A percentile compares a stretch with the other conserved stretches of the same genome.
Evolutionary conservation across 2,113 vertebrate genomes (phyloP).

Genomic region (Psilopogon haemacephalus): DNA sequence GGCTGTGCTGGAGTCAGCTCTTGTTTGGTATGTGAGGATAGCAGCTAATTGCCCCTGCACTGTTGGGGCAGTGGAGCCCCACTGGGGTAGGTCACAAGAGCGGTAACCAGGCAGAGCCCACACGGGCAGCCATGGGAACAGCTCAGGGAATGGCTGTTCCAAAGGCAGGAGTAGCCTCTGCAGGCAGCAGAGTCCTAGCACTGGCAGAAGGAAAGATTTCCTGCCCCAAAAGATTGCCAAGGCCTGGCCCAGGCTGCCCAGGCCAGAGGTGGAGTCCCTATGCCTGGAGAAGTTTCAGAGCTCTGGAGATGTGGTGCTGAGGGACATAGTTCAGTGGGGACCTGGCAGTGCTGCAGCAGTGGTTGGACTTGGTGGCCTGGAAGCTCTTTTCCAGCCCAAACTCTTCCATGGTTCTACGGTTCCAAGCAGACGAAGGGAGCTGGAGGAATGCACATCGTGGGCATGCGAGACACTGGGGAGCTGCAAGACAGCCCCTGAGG

Average conservation of each 20-base stretch:
- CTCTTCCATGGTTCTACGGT: neutral
- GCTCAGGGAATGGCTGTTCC: neutral
- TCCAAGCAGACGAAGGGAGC: neutral
- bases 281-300: neutral
- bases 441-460: neutral
- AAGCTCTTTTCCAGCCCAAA: neutral
- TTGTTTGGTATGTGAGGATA: neutral
- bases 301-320: neutral
- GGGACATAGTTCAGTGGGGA: neutral
- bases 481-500: neutral
- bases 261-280: neutral
- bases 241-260: neutral
- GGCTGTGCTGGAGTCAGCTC: neutral
- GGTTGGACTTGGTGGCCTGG: neutral
- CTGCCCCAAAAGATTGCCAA: too few species aligned
- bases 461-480: neutral
- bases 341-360: neutral
- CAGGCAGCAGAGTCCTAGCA: neutral
- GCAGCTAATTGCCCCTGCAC: accelerated
- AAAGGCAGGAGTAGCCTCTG: accelerated
- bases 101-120: neutral
- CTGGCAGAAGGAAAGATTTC: neutral
- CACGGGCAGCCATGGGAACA: accelerated
- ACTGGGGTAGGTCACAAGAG: neutral
- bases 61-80: neutral